Percentiles rank a stretch among this genome's conserved stretches.
phyloP scores from a whole-genome alignment of 2,888 invertebrate species.

The Tubulanus polymorphus region DNA sequence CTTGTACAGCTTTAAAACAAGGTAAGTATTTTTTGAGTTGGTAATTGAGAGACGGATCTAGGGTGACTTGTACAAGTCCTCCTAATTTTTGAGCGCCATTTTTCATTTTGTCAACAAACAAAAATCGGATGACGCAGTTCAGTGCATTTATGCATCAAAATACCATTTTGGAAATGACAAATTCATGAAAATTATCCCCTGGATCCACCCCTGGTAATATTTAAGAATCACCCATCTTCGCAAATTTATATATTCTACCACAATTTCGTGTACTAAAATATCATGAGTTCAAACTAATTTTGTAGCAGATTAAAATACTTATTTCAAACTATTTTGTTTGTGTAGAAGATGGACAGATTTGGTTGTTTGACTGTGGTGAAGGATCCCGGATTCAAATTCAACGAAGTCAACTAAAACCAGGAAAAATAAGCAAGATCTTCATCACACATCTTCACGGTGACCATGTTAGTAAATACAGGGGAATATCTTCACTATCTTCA shows the following conservation, averaged over 20 bases:
- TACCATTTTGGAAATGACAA: not conserved
- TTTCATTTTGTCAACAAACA: not conserved
- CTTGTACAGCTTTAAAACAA: slow-evolving; percentile 34
- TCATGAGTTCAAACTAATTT: not conserved
- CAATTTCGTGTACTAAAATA: too few relatives aligned
- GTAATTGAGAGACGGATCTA: not conserved
- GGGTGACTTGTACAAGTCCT: not conserved
- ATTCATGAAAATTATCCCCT: too few relatives aligned
- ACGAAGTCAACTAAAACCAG: slow-evolving; percentile 43
- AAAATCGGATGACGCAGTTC: too few relatives aligned
- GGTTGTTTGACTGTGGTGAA: slow-evolving; percentile 57
- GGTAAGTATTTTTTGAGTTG: slow-evolving; percentile 19
- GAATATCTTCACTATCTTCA: too few relatives aligned
- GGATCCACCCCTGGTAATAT: too few relatives aligned
- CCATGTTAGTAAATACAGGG: slow-evolving; percentile 52
- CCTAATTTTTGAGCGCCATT: not conserved
- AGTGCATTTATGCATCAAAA: not conserved
- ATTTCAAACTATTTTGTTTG: slow-evolving; percentile 28
- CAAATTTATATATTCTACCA: too few relatives aligned
- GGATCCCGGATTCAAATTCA: slow-evolving; percentile 55
- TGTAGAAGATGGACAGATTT: too few relatives aligned
- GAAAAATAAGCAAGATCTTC: slow-evolving; percentile 53
- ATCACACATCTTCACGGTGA: slow-evolving; percentile 57
- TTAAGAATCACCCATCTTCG: too few relatives aligned
- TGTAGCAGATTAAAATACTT: not conserved